Evolutionary conservation across 2,797 vertebrate species (phyloP), one percentile per base, ranked within the genome.

Genomic region (Lacerta viridis): DNA sequence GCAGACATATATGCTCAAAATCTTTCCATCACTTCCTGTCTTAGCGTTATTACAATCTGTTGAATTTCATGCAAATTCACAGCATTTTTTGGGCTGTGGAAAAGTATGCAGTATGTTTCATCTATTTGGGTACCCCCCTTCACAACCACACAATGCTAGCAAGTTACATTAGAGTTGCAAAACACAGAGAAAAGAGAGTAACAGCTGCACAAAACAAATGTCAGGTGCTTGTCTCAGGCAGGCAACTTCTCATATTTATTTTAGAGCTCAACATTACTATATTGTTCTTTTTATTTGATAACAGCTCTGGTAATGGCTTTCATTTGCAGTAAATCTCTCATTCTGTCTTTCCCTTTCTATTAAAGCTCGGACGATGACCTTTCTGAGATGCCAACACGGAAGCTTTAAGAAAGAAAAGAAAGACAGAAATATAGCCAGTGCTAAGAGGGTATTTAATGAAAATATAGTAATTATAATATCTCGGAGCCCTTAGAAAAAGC

Each of bases 251-350:
- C 91, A 90, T 84, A 88, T 50, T 90, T 33, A 33, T 88, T 94
- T 93, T 92, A 93, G 55, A 93, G 80, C 78, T 83, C 90, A 83
- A 92, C 83, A 89, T 95, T 94, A 95, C 92, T 91, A 91, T 90
- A 95, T 92, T 93, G 91, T 93, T 94, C 91, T 95, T 96, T 84
- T 92, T 93, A 91, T 94, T 93, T 95, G 91, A 92, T 94, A 94
- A 94, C 91, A 91, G 90, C 80, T 91, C 7, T 77, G 91, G 92
- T 92, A 94, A 96, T 90, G 84, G 90, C 87, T 92, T 93, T 92
- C 88, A 92, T 93, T 94, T 96, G 92, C 93, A 94, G 90, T 94
- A 94, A 95, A 94, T 93, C 87, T 96, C 23, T n/a, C 86, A 76
- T 0, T 2, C 90, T 90, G 84, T 81, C 87, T 92, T 89, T 41